Base-by-base conservation (phyloP, 53 echinoderm and acorn worm genomes). In the Actinopyga echinites region DNA sequence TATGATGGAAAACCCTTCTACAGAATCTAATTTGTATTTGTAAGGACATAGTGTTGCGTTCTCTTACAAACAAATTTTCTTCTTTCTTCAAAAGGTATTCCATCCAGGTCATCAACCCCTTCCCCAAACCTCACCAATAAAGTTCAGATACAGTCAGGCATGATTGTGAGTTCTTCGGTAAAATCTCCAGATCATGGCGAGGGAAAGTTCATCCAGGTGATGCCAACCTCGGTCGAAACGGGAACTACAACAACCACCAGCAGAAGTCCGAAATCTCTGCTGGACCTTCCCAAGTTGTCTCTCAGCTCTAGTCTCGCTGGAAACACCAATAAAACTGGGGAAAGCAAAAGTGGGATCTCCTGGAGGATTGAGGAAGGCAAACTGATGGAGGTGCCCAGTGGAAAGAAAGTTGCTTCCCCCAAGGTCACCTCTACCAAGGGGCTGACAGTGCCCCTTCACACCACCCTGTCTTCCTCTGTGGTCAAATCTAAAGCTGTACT, bases 111-210 rank as follows among this genome's bases (percentile, higher is more conserved):
- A 26, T 80, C 81, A n/a, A 80, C 81, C 1, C 63, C 81, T 58
- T 62, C 81, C 21, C 60, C 81, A 26, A 80, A 36, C 59, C 28
- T 80, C 15, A 80, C 81, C 36, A 80, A 80, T 38, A 80, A 80
- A 44, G 81, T 80, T 12, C 81, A 80, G 61, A 80, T 80, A 25
- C 81, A 80, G 34, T 80, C 81, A 9, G 81, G 81, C 3, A 80
- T 80, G 81, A 80, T 80, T 10, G 42, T 80, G 1, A 61, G 43
- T 20, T 61, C 81, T 2, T 43, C 81, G 0, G 62, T 59, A 21
- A 49, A 33, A 28, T 80, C 81, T 23, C 81, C 81, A 1, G 63
- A 80, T n/a, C 60, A 37, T 5, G 17, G 21, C 8, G 61, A 80
- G 25, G 81, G 61, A n/a, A 59, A 80, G 59, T 80, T 80, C 23